Base-by-base conservation (phyloP, 2,797 vertebrate species). In the Rallus crepitans region DNA sequence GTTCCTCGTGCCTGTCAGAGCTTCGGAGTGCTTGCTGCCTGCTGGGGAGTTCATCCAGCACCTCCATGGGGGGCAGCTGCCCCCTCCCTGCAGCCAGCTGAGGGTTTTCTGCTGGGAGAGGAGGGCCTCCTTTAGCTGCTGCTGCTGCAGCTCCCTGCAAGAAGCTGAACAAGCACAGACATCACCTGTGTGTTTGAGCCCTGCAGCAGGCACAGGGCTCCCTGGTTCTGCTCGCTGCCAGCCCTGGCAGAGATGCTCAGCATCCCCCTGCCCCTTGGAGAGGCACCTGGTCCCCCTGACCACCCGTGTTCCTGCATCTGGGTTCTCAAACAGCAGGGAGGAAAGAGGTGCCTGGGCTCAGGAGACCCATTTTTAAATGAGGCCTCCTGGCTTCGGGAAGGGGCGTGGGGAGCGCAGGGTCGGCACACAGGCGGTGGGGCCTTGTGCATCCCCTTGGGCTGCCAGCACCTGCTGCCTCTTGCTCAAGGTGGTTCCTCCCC, bases 371-470 rank as follows among this genome's bases (percentile, higher is more conserved):
- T 47, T 68, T 59, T 48, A 85, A 66, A 11, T 15, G 52, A 88
- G 53, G 85, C 53, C 53, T 66, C 71, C n/a, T 61, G 89, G 35
- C 61, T 57, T 47, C 27, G 57, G 42, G 75, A 56, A 20, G 60
- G 89, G 65, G 5, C 37, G 37, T 68, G 56, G 3, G 56, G 71
- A 28, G 37, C 2, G 3, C 27, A 39, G 86, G 60, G 45, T 39
- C 9, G 56, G 52, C 59, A 31, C 65, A 16, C 40, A 18, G 50
- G 64, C 37, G n/a, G 37, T 0, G 10, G 6, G 14, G 9, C 61
- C 77, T 12, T 0, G 0, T 23, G 56, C 3, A 3, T 35, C 39
- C 60, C n/a, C 19, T 6, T 16, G 2, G 0, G 33, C 77, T 55
- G 52, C 52, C 70, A 39, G 64, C 52, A 4, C 57, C 5, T 0